A percentile compares a stretch with the other conserved stretches of the same genome.
phyloP scores from a whole-genome alignment of 2,888 invertebrate genomes.

The Andrena minutula region DNA sequence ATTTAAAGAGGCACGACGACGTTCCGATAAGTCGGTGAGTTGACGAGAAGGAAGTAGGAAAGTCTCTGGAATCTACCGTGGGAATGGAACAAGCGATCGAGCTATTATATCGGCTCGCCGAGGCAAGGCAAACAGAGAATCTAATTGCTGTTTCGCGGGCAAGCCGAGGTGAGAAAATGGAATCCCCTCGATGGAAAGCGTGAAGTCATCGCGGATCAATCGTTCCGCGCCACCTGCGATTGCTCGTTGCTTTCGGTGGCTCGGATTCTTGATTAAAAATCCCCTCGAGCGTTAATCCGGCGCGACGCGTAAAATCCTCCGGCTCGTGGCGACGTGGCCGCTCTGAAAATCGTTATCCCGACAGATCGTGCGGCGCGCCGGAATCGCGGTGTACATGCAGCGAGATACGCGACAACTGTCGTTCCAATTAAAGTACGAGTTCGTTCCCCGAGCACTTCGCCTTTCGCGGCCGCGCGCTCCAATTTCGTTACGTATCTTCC shows the following conservation, averaged over 20 bases:
- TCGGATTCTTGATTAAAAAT: conserved; percentile 7
- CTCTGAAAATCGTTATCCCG: neutral
- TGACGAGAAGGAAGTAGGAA: neutral
- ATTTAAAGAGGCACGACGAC: neutral
- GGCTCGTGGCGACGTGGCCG: neutral
- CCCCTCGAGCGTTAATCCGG: neutral
- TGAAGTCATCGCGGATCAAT: conserved; percentile 21
- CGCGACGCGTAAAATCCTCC: conserved; percentile 1
- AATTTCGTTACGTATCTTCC: neutral
- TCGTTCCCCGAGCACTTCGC: neutral
- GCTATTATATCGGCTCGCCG: neutral
- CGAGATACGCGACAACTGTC: no score
- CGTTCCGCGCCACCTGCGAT: neutral
- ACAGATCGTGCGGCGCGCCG: neutral
- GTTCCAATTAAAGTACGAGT: no score
- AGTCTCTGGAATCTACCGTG: neutral
- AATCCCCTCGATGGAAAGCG: neutral
- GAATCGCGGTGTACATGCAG: no score
- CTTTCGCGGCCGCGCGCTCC: neutral
- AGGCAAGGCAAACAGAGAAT: neutral
- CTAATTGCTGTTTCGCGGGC: conserved; percentile 7
- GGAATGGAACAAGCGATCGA: neutral
- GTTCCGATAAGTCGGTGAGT: no score
- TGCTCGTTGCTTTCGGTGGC: neutral
- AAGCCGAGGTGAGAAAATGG: neutral